Conservation (phyloP, 2,888 invertebrate species). For the Archips xylosteana region DNA sequence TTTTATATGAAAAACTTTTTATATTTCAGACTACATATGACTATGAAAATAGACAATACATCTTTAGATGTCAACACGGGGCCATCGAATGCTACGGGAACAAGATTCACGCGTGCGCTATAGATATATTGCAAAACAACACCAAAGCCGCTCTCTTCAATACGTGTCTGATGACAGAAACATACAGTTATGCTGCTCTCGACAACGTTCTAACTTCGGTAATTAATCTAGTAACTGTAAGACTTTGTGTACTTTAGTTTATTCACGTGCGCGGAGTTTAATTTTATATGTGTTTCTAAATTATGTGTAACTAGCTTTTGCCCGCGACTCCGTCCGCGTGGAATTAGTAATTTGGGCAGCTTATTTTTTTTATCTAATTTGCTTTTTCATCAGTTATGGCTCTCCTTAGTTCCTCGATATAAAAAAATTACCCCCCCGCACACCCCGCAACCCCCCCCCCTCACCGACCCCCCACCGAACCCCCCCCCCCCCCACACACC, state of each 20-base stretch:
- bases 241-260: background rate
- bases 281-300: background rate
- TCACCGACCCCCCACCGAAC: too few species aligned
- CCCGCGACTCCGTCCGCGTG: too few species aligned
- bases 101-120: slow-evolving; percentile 91
- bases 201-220: slow-evolving; percentile 26
- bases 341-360: too few species aligned
- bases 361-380: too few species aligned
- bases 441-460: too few species aligned
- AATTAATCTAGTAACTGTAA: background rate
- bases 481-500: too few species aligned
- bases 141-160: slow-evolving; percentile 86
- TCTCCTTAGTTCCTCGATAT: too few species aligned
- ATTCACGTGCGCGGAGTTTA: background rate
- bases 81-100: slow-evolving; percentile 91
- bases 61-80: slow-evolving; percentile 92
- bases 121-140: slow-evolving; percentile 85
- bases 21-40: slow-evolving; percentile 53
- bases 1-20: background rate
- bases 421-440: too few species aligned
- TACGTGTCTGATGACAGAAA: slow-evolving; percentile 58
- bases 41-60: slow-evolving; percentile 47
- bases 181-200: slow-evolving; percentile 43
- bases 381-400: too few species aligned
- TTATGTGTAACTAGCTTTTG: too few species aligned